phyloP scores from a whole-genome alignment of 2,113 vertebrate species.

The Talpa occidentalis region DNA sequence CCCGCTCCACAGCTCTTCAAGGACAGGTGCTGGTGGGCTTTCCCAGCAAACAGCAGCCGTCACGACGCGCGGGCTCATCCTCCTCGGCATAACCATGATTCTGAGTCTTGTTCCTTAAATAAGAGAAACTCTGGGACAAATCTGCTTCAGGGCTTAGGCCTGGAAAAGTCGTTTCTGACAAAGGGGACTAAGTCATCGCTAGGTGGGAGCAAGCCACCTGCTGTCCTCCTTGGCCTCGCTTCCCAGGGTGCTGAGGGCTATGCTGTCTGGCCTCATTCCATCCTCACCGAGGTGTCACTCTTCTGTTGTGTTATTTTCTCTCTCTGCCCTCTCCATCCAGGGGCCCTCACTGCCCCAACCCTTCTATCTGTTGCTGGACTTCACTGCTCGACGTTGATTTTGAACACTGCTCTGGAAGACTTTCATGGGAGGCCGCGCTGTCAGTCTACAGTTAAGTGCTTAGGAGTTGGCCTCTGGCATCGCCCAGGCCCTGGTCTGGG shows the following conservation, averaged over 20 bases:
- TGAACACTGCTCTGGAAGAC: neutral
- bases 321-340: neutral
- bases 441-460: neutral
- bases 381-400: neutral
- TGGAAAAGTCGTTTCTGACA: neutral
- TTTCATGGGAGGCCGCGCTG: neutral
- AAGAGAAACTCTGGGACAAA: neutral
- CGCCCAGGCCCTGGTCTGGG: fast-evolving
- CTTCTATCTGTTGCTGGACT: neutral
- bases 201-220: neutral
- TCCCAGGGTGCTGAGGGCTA: neutral
- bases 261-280: fast-evolving
- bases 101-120: neutral
- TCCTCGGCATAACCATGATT: neutral
- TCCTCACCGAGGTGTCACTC: neutral
- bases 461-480: neutral
- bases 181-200: neutral
- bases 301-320: neutral
- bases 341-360: neutral
- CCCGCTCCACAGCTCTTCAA: neutral
- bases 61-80: too few species aligned
- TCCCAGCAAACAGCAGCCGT: neutral
- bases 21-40: neutral
- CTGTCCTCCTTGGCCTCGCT: neutral
- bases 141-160: neutral